Evolutionary conservation across 2,888 invertebrate genomes (phyloP).

Genomic region (Hoplodrina blanda): DNA sequence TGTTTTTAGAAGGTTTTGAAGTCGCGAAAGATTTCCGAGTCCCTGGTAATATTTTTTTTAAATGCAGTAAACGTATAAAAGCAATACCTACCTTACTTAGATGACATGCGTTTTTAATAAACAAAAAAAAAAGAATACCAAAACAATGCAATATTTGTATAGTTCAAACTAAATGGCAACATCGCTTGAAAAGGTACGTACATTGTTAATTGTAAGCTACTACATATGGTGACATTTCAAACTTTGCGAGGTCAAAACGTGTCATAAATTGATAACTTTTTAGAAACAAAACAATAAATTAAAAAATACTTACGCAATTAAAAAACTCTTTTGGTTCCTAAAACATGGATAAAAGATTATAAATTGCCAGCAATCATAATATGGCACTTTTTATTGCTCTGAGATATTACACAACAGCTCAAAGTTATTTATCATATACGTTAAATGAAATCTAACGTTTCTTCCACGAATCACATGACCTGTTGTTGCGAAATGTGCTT

Average conservation of each 20-base stretch:
- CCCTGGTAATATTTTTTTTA: not conserved
- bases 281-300: conserved; percentile 56
- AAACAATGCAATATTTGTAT: too few relatives aligned
- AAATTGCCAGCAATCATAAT: conserved; percentile 44
- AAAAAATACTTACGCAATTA: conserved; percentile 53
- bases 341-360: conserved; percentile 46
- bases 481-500: conserved; percentile 49
- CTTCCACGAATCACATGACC: conserved; percentile 42
- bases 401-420: conserved; percentile 42
- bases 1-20: not conserved
- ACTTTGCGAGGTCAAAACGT: conserved; percentile 29
- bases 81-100: not conserved
- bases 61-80: not conserved
- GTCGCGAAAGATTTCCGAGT: not conserved
- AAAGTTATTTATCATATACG: conserved; percentile 49
- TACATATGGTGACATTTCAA: conserved; percentile 38
- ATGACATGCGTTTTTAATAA: not conserved
- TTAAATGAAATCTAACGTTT: conserved; percentile 47
- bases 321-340: conserved; percentile 37
- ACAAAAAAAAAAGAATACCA: too few relatives aligned
- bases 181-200: not conserved
- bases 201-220: conserved; percentile 7
- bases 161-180: too few relatives aligned
- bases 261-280: conserved; percentile 35
- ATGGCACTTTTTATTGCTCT: conserved; percentile 50